These are phyloP conservation scores for Centropus unirufus DNA, from an alignment of 2,113 vertebrate species.

Conservation along the genomic window DNA sequence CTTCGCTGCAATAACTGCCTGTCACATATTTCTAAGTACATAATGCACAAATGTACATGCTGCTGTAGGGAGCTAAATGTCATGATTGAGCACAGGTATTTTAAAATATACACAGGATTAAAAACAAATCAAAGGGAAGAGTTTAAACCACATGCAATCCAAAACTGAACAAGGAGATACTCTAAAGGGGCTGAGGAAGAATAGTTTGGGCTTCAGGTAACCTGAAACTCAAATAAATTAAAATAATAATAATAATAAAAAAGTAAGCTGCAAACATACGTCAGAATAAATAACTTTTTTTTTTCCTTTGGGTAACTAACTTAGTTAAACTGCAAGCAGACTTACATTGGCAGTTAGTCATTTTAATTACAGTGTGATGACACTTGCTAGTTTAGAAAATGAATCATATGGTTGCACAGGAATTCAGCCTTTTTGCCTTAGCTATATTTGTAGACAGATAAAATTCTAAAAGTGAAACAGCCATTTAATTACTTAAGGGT, in stretches of 20 bases:
- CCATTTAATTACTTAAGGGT: slow-evolving; percentile 36
- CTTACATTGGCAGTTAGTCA: slow-evolving; percentile 59
- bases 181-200: neutral
- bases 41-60: neutral
- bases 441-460: slow-evolving; percentile 38
- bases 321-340: slow-evolving; percentile 39
- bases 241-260: neutral
- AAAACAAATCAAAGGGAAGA: neutral
- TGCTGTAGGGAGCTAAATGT: slow-evolving; percentile 5
- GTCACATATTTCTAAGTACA: neutral
- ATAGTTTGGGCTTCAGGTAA: neutral
- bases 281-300: neutral
- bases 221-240: neutral
- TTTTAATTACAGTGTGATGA: slow-evolving; percentile 70
- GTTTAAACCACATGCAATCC: neutral
- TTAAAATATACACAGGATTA: neutral
- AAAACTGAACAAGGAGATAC: neutral
- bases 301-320: neutral
- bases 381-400: slow-evolving; percentile 64
- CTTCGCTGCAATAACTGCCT: neutral
- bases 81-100: neutral
- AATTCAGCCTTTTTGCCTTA: slow-evolving; percentile 46
- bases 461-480: slow-evolving; percentile 40
- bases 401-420: slow-evolving; percentile 55
- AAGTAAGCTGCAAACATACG: neutral